phyloP scores from a whole-genome alignment of 1,140 invertebrate species.

The Alviniconcha marisindica region DNA sequence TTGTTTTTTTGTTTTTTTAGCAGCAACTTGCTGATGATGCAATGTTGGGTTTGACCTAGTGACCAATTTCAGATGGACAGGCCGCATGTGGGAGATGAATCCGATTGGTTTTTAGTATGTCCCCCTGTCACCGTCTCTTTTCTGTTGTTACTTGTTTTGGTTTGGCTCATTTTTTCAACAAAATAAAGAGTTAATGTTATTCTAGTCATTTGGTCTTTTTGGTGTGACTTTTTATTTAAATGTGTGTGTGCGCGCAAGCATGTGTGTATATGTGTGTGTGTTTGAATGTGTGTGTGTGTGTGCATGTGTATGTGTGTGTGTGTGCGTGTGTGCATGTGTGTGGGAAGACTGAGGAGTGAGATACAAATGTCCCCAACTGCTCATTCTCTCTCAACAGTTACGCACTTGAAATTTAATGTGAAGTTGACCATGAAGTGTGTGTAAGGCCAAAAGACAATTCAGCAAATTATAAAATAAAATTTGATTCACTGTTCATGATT shows the following conservation, averaged over 20 bases:
- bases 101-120: slow-evolving; percentile 17
- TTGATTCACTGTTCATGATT: no score
- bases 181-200: slow-evolving; percentile 37
- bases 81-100: neutral
- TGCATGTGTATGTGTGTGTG: neutral
- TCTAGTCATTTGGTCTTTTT: slow-evolving; percentile 8
- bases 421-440: no score
- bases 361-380: no score
- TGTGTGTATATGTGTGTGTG: slow-evolving; percentile 5
- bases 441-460: no score
- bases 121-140: slow-evolving; percentile 25
- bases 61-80: neutral
- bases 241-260: neutral
- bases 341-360: no score
- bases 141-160: slow-evolving; percentile 28
- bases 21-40: neutral
- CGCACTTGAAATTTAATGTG: no score
- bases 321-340: no score
- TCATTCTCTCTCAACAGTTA: no score
- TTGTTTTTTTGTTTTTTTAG: no score
- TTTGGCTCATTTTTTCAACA: slow-evolving; percentile 31
- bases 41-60: neutral
- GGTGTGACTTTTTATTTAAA: neutral
- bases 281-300: neutral
- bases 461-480: no score